Evolutionary conservation across 2,888 invertebrate genomes (phyloP).

Genomic region (Drosophila crucigera): DNA sequence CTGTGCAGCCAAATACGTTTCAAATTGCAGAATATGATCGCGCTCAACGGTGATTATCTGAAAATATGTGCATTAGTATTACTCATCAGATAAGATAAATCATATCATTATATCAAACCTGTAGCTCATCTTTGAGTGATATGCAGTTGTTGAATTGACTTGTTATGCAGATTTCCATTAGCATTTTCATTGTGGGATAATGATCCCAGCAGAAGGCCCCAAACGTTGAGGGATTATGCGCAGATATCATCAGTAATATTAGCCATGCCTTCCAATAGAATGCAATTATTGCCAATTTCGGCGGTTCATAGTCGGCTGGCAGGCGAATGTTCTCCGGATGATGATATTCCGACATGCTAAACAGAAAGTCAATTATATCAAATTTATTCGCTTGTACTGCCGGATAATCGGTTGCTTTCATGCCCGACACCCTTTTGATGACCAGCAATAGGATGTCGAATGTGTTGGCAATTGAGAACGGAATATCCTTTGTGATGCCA

Average conservation of each 20-base stretch:
- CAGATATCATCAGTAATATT: conserved; percentile 93
- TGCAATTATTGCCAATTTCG: conserved; percentile 95
- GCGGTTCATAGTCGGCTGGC: conserved; percentile 92
- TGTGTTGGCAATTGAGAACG: conserved; percentile 92
- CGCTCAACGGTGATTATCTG: conserved; percentile 89
- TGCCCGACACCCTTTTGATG: conserved; percentile 92
- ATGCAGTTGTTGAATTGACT: conserved; percentile 88
- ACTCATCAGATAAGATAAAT: neutral
- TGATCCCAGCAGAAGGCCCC: conserved; percentile 95
- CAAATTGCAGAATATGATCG: conserved; percentile 94
- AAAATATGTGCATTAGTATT: conserved; percentile 29
- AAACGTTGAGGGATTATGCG: conserved; percentile 95
- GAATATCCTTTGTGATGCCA: conserved; percentile 91
- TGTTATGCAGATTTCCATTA: conserved; percentile 99
- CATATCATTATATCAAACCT: conserved; percentile 83
- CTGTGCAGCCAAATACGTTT: conserved; percentile 95
- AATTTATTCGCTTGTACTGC: conserved; percentile 91
- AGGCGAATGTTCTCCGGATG: conserved; percentile 96
- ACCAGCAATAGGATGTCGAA: conserved; percentile 94
- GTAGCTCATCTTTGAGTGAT: conserved; percentile 88
- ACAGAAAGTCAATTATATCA: conserved; percentile 95
- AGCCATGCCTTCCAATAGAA: conserved; percentile 98
- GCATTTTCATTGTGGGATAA: conserved; percentile 94
- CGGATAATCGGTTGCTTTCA: conserved; percentile 90
- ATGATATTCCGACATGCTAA: conserved; percentile 95